These are phyloP conservation scores for Halcyon malimbica DNA, from an alignment of 2,113 vertebrate genomes.

Conservation along the genomic window DNA sequence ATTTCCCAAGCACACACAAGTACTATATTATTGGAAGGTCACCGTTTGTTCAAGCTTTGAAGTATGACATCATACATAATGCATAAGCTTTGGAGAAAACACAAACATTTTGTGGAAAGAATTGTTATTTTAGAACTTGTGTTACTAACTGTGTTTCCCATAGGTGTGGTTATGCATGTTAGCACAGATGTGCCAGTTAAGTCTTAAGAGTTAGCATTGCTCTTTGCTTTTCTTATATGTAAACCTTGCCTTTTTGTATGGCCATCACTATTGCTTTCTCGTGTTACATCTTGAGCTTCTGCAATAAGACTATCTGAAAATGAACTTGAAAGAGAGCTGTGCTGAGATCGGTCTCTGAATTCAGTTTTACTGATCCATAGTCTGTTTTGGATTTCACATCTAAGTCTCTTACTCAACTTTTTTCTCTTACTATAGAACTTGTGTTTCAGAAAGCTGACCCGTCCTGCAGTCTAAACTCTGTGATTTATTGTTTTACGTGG, in stretches of 20 bases:
- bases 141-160: background rate
- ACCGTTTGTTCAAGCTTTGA: constrained; percentile 3
- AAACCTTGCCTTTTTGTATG: background rate
- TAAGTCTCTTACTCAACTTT: background rate
- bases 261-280: background rate
- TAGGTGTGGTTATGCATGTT: background rate
- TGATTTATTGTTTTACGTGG: background rate
- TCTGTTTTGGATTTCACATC: background rate
- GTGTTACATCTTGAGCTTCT: background rate
- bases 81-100: background rate
- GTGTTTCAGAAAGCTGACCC: background rate
- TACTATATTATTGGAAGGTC: background rate
- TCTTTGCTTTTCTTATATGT: background rate
- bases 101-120: background rate
- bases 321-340: background rate
- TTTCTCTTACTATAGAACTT: background rate
- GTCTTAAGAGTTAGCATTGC: background rate
- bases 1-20: background rate
- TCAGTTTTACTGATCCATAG: background rate
- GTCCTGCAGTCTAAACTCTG: background rate
- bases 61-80: background rate
- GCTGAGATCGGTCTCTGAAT: background rate
- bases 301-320: background rate
- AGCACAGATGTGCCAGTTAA: background rate
- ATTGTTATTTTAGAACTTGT: background rate